Conservation (phyloP, 2,797 vertebrate genomes). For the Choloepus didactylus region DNA sequence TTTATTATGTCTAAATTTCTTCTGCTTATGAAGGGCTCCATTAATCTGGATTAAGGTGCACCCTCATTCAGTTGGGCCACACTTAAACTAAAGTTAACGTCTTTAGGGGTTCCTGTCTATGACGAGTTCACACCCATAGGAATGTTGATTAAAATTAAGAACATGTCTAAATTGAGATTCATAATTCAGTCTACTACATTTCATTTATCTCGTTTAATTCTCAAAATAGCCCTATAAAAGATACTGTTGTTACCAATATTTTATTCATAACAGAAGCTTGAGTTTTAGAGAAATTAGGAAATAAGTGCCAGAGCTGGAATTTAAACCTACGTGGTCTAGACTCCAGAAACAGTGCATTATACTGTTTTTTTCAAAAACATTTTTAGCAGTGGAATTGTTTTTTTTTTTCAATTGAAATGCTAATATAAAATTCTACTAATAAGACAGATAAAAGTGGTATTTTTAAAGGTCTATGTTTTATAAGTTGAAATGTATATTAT, state of each 20-base stretch:
- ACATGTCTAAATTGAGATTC: too few relatives aligned
- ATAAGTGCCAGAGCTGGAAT: background rate
- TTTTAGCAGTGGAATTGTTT: conserved; percentile 31
- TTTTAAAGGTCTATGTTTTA: background rate
- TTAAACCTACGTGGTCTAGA: background rate
- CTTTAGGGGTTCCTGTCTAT: too few relatives aligned
- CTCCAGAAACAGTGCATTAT: background rate
- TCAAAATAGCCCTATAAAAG: background rate
- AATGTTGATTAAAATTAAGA: too few relatives aligned
- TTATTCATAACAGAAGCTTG: background rate
- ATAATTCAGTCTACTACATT: background rate
- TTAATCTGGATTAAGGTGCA: too few relatives aligned
- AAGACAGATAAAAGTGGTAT: background rate
- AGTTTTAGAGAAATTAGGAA: conserved; percentile 35
- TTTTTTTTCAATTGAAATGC: background rate
- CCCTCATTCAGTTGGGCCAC: too few relatives aligned
- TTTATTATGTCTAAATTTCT: too few relatives aligned
- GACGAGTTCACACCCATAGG: too few relatives aligned
- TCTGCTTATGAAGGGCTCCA: too few relatives aligned
- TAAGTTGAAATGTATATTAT: conserved; percentile 19
- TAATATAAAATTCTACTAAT: background rate
- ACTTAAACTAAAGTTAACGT: too few relatives aligned
- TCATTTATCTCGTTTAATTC: conserved; percentile 41
- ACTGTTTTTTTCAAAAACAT: conserved; percentile 9
- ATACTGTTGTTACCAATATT: background rate